A percentile compares a stretch with the other conserved stretches of the same genome.
These are phyloP conservation scores for Empidonax alnorum DNA, from an alignment of 2,113 vertebrate species.

Conservation along the genomic window DNA sequence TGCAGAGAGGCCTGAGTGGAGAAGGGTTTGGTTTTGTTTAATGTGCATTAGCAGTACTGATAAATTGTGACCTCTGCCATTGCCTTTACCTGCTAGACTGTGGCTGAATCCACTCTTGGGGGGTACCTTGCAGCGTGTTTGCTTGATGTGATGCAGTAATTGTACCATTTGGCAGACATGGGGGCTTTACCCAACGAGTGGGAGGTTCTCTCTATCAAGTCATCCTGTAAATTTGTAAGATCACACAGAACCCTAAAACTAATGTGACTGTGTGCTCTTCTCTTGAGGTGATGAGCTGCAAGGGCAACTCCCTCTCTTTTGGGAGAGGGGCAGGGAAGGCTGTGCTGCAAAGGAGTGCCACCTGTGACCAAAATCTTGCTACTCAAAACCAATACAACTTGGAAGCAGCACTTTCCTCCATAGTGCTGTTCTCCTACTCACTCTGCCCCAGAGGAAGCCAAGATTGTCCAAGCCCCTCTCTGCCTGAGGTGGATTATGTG, in stretches of 20 bases:
- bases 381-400: not conserved
- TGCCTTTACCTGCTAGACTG: not conserved
- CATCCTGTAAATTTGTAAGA: not conserved
- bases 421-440: not conserved
- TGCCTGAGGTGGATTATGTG: not conserved
- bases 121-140: not conserved
- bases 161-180: not conserved
- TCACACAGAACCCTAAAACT: not conserved
- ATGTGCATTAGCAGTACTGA: not conserved
- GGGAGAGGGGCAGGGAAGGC: not conserved
- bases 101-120: not conserved
- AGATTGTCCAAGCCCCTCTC: not conserved
- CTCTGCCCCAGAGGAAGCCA: not conserved
- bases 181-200: rapidly evolving
- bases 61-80: not conserved
- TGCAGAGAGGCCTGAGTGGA: not conserved
- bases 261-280: rapidly evolving
- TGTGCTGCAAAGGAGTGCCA: not conserved
- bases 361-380: not conserved
- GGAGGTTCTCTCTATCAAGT: not conserved
- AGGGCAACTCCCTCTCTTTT: rapidly evolving
- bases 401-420: not conserved
- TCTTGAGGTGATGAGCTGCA: rapidly evolving
- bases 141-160: not conserved
- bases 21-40: not conserved